phyloP scores from a whole-genome alignment of 23 tunicate species.

The Ciona savignyi region DNA sequence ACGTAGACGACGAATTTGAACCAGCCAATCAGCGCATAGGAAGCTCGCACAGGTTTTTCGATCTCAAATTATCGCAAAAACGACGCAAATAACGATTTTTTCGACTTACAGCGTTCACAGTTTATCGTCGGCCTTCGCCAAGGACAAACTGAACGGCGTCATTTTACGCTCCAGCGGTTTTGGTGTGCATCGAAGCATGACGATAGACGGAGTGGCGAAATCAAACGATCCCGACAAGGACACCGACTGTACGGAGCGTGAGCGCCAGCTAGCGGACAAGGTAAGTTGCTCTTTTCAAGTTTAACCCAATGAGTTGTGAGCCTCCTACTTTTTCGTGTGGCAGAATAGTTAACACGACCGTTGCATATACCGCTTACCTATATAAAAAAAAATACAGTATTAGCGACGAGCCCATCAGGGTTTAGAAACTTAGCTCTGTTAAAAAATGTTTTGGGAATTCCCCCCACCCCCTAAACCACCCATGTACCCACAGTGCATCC shows the following conservation, averaged over 20 bases:
- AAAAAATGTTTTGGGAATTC: no score
- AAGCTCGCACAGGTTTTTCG: not conserved
- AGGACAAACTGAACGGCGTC: not conserved
- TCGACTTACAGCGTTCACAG: constrained; percentile 14
- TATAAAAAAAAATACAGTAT: no score
- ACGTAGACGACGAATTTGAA: not conserved
- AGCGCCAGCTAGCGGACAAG: not conserved
- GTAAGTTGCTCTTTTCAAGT: no score
- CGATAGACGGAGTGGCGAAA: not conserved
- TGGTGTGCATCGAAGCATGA: constrained; percentile 16
- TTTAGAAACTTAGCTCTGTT: no score
- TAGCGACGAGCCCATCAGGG: no score
- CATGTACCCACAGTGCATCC: constrained; percentile 36
- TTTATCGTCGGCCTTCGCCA: constrained; percentile 9
- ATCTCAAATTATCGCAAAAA: no score
- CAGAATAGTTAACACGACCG: no score
- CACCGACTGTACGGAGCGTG: not conserved
- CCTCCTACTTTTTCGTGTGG: no score
- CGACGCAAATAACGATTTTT: no score
- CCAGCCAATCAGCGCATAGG: not conserved
- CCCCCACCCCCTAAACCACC: no score
- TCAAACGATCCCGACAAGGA: constrained; percentile 6
- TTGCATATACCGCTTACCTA: no score
- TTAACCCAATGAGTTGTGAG: no score
- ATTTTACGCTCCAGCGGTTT: not conserved